These are phyloP conservation scores for Macheiramphus alcinus DNA, from an alignment of 2,113 vertebrate species.

Conservation along the genomic window DNA sequence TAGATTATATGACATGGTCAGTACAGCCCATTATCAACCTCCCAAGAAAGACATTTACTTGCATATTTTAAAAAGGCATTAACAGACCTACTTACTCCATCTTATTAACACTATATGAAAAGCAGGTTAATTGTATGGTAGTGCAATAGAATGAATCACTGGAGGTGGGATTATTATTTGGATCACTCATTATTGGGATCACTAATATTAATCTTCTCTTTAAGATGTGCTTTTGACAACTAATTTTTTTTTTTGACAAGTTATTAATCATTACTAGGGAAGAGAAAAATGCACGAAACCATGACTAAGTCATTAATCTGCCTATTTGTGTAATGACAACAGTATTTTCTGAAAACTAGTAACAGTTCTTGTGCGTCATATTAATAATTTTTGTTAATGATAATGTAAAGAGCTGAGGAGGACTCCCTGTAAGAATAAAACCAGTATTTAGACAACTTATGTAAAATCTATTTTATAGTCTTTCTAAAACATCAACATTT, in stretches of 20 bases:
- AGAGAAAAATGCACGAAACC: not conserved
- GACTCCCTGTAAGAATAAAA: not conserved
- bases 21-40: not conserved
- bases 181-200: not conserved
- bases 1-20: not conserved
- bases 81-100: not conserved
- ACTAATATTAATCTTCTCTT: not conserved
- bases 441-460: not conserved
- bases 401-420: not conserved
- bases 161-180: not conserved
- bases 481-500: not conserved
- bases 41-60: not conserved
- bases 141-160: not conserved
- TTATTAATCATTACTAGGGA: constrained; percentile 1
- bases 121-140: not conserved
- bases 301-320: not conserved
- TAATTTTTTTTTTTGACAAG: constrained; percentile 7
- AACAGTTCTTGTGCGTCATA: not conserved
- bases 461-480: not conserved
- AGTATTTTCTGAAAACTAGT: not conserved
- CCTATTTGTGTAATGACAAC: not conserved
- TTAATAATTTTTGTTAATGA: constrained; percentile 12
- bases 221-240: not conserved
- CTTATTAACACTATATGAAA: not conserved
- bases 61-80: not conserved